phyloP scores from a whole-genome alignment of 2,888 invertebrate genomes.

The Nomada lathburiana region DNA sequence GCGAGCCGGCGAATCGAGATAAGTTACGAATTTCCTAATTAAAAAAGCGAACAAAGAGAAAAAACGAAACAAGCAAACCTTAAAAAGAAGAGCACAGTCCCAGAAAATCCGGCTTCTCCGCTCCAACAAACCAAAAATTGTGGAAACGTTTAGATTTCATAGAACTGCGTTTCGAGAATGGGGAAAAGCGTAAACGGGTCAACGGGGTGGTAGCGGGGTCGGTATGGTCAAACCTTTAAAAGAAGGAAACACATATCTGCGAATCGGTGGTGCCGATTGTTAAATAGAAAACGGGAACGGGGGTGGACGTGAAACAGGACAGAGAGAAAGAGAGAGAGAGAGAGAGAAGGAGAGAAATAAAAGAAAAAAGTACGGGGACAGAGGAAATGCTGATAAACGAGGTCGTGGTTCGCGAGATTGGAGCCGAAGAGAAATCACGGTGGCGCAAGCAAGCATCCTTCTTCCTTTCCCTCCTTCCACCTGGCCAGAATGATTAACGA shows the following conservation, averaged over 20 bases:
- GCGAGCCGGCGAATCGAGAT: neutral
- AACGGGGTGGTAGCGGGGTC: neutral
- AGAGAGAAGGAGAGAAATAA: neutral
- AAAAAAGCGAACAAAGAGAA: neutral
- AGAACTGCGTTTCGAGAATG: neutral
- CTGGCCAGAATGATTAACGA: constrained; percentile 66
- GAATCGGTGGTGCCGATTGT: constrained; percentile 21
- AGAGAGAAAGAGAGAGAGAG: neutral
- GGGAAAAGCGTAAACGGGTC: constrained; percentile 1
- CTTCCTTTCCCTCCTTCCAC: constrained; percentile 70
- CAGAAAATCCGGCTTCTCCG: neutral
- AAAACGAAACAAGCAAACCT: neutral
- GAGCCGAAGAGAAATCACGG: constrained; percentile 62
- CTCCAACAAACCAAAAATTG: neutral
- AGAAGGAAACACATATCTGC: constrained; percentile 1
- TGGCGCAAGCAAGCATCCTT: constrained; percentile 62
- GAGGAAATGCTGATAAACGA: constrained; percentile 52
- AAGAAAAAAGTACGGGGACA: constrained; percentile 9
- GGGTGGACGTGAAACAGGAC: neutral
- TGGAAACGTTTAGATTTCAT: neutral
- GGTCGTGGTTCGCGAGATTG: constrained; percentile 54
- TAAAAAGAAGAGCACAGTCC: neutral
- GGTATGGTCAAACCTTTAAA: constrained; percentile 26
- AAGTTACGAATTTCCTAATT: constrained; percentile 2
- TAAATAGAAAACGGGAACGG: constrained; percentile 14